phyloP scores from a whole-genome alignment of 2,113 vertebrate species.

The Crocuta crocuta region DNA sequence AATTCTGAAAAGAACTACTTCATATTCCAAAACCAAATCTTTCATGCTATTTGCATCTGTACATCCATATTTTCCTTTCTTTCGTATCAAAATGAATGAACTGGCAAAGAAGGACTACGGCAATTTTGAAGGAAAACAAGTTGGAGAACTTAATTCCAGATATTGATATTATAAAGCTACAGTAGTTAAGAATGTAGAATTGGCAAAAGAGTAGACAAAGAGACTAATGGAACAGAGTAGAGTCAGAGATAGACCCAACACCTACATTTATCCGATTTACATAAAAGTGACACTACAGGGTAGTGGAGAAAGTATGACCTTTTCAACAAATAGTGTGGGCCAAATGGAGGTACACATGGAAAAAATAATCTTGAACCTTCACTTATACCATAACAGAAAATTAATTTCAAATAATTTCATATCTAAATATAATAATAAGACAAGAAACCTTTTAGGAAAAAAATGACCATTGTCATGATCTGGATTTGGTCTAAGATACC shows the following conservation, averaged over 20 bases:
- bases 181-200: not conserved
- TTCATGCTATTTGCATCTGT: not conserved
- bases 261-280: not conserved
- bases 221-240: not conserved
- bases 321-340: not conserved
- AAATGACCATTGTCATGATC: not conserved
- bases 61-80: not conserved
- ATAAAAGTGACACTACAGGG: not conserved
- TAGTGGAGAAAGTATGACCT: not conserved
- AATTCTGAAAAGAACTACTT: not conserved
- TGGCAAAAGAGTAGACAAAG: not conserved
- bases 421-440: not conserved
- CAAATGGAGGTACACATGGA: not conserved
- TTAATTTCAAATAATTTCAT: not conserved
- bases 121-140: not conserved
- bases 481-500: not conserved
- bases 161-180: not conserved
- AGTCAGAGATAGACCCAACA: not conserved
- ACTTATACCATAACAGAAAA: not conserved
- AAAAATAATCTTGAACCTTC: not conserved
- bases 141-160: not conserved
- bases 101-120: not conserved
- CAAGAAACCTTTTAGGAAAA: not conserved
- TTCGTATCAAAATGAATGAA: not conserved
- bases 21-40: not conserved